Base-by-base conservation (phyloP, 2,797 vertebrate genomes). In the Thaleichthys pacificus region DNA sequence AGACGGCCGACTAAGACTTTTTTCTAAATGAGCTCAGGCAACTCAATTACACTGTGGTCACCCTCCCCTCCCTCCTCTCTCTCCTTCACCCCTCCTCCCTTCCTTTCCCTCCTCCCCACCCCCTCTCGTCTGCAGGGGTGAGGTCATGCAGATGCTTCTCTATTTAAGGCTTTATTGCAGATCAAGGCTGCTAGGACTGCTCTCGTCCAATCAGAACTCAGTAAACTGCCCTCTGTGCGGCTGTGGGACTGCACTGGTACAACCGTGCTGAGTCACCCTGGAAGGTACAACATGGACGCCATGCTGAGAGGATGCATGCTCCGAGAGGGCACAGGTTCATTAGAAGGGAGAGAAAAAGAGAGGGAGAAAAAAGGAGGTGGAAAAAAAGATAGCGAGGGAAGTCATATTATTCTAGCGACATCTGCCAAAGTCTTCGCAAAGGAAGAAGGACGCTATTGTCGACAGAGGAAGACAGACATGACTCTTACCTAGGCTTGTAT, bases 341-440 rank as follows among this genome's bases (percentile, higher is more conserved):
- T 42, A 5, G 17, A 35, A 66, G 63, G 42, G 7, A 66, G 63
- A 14, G 63, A 17, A 35, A 66, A 19, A 66, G 35, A 66, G 32
- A 24, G 30, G 21, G 7, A 47, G 9, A n/a, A 32, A n/a, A 35
- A 66, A n/a, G n/a, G 32, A 66, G 63, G 21, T 35, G n/a, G 35
- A 42, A 11, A 32, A 30, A 32, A 5, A 35, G 26, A 32, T 24
- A 17, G 68, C 17, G 71, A 61, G 54, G 71, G 74, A 78, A 51
- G 42, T 49, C 51, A 15, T 69, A 84, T 80, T 78, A 77, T 38
- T 77, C 76, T 76, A 26, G 57, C 57, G 60, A 76, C 84, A 86
- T 88, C 86, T 88, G 86, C 86, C 86, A 85, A 86, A 88, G 85
- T 88, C 82, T 85, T 85, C 79, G 84, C 80, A 83, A 75, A 75